Evolutionary conservation across 53 echinoderm and acorn worm genomes (phyloP).

Genomic region (Mesocentrotus franciscanus): DNA sequence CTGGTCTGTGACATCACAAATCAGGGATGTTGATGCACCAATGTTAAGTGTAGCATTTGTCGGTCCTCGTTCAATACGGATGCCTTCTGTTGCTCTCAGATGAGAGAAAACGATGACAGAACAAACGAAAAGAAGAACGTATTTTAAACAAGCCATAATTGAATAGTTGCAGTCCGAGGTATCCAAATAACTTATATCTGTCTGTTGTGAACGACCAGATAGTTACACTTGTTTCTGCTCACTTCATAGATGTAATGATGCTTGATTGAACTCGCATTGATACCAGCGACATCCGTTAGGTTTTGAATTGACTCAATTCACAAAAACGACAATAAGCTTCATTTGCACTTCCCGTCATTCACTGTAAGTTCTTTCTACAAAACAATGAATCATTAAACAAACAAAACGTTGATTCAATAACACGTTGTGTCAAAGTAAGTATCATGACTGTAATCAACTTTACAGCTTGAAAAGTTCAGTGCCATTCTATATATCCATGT

Average conservation of each 20-base stretch:
- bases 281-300: neutral
- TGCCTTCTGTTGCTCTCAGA: neutral
- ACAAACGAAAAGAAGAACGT: neutral
- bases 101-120: neutral
- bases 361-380: neutral
- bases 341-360: slow-evolving; percentile 22
- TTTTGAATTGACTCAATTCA: slow-evolving; percentile 32
- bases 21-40: neutral
- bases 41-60: neutral
- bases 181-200: neutral
- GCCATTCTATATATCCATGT: neutral
- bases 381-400: slow-evolving; percentile 14
- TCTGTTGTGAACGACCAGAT: neutral
- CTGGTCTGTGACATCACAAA: slow-evolving; percentile 30
- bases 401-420: neutral
- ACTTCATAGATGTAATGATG: neutral
- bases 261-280: neutral
- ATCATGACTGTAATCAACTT: neutral
- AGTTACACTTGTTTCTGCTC: neutral
- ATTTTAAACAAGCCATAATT: neutral
- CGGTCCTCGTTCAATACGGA: slow-evolving; percentile 9
- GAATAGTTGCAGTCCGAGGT: neutral
- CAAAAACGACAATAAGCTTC: slow-evolving; percentile 8
- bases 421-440: neutral
- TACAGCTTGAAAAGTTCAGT: neutral